Percentiles rank a stretch among this genome's conserved stretches.
phyloP scores from a whole-genome alignment of 2,797 vertebrate species.

The Phylloscopus collybita region DNA sequence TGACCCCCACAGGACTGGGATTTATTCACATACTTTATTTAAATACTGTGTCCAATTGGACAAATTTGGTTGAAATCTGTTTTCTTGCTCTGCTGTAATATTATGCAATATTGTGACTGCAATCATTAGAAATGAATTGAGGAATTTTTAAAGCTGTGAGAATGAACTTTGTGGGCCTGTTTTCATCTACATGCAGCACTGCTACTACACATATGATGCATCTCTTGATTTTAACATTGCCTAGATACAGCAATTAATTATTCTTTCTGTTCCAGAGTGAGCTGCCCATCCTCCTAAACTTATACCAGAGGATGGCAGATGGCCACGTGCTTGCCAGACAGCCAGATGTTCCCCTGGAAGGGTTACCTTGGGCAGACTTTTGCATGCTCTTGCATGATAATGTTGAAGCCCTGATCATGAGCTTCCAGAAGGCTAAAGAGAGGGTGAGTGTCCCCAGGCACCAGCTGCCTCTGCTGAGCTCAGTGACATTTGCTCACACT shows the following conservation, averaged over 20 bases:
- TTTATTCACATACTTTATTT: not conserved
- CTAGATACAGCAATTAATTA: conserved; percentile 35
- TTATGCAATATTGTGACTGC: not conserved
- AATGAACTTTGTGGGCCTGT: not conserved
- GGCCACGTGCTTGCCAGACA: conserved; percentile 84
- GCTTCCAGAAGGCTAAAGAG: conserved; percentile 88
- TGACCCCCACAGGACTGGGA: not conserved
- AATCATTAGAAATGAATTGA: not conserved
- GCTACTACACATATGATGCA: not conserved
- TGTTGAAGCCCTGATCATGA: conserved; percentile 82
- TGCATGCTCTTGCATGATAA: conserved; percentile 80
- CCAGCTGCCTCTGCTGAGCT: conserved; percentile 78
- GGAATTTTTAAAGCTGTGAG: not conserved
- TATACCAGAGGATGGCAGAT: conserved; percentile 81
- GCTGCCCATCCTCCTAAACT: conserved; percentile 81
- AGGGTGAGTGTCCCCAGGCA: conserved; percentile 82
- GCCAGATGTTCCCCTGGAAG: conserved; percentile 80
- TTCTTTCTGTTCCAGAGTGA: conserved; percentile 80
- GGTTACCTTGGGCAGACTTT: conserved; percentile 83
- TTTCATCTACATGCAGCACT: not conserved
- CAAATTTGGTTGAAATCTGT: not conserved
- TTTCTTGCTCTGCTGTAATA: not conserved
- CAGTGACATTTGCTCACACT: conserved; percentile 86
- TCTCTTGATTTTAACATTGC: not conserved
- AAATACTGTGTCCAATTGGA: not conserved